Base-by-base conservation (phyloP, 1,140 invertebrate genomes). In the Drosophila watanabei region DNA sequence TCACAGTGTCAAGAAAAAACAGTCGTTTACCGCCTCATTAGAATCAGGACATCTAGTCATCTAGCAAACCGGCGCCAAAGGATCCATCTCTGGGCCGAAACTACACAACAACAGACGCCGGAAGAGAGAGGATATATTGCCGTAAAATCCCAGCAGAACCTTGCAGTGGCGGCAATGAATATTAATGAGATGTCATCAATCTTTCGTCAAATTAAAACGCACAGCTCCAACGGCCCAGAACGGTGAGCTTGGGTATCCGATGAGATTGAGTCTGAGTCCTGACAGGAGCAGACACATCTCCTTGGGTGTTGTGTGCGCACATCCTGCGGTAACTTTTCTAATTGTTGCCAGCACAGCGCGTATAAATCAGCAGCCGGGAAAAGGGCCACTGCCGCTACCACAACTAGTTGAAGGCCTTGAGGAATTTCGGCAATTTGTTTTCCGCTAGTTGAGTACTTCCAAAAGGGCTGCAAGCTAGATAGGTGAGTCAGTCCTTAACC, bases 131-230 rank as follows among this genome's bases (percentile, higher is more conserved):
- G 68, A 89, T 88, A 85, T 82, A 90, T 80, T 76, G 65, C 51
- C 43, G 69, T 28, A 72, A 60, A 85, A 85, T 89, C 86, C 82
- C 82, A 80, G 82, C 71, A 85, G 82, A 79, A 78, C 59, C 85
- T 88, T 75, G 70, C 68, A 69, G 32, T 35, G 75, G 49, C 69
- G 72, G 57, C 86, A 92, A 92, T 92, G 90, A 92, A 92, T 92
- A 92, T 92, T 92, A 92, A 92, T 92, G 90, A 92, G 87, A 86
- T 84, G 86, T 92, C 90, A 92, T 91, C 91, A 87, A 79, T 92
- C 86, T 87, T 90, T 92, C 91, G 87, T 92, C 86, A 92, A 92
- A 92, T 92, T 92, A 89, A 89, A 89, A 77, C 88, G 79, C 87
- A 88, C 88, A 89, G 75, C 64, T 64, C 75, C 75, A 65, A 45